phyloP scores from a whole-genome alignment of 1,140 invertebrate genomes.

The Glomeris maerens region DNA sequence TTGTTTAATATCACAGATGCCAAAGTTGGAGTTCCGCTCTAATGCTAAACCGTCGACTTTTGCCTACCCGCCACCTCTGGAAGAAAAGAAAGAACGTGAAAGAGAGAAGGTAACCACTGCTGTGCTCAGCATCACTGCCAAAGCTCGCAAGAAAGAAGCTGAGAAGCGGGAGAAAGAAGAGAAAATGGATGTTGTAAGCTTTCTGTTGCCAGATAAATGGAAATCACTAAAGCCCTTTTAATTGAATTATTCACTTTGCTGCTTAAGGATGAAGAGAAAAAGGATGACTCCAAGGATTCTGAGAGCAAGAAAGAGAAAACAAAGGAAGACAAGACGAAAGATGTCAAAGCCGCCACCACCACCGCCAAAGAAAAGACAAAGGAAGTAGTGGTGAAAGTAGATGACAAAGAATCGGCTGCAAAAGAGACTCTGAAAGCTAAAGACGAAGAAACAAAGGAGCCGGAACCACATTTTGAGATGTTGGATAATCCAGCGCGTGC shows the following conservation, averaged over 20 bases:
- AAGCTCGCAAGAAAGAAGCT: constrained; percentile 62
- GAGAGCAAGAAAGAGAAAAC: constrained; percentile 31
- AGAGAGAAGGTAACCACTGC: constrained; percentile 87
- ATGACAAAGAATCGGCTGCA: constrained; percentile 39
- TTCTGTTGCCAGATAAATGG: not conserved
- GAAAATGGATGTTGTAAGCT: constrained; percentile 52
- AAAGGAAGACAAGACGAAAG: constrained; percentile 26
- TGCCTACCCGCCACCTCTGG: constrained; percentile 89
- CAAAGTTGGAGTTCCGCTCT: constrained; percentile 81
- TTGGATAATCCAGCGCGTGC: constrained; percentile 86
- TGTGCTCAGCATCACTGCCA: constrained; percentile 88
- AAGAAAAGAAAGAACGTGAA: constrained; percentile 96
- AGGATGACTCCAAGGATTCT: constrained; percentile 31
- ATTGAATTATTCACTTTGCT: not conserved
- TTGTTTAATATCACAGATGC: constrained; percentile 57
- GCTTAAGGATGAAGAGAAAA: constrained; percentile 33
- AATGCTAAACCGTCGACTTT: constrained; percentile 88
- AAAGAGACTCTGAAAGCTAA: constrained; percentile 53
- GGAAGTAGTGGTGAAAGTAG: constrained; percentile 24
- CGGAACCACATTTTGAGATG: constrained; percentile 73
- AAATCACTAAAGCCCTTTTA: not conserved
- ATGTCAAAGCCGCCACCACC: constrained; percentile 1
- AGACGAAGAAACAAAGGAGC: constrained; percentile 49
- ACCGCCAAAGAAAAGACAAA: constrained; percentile 10
- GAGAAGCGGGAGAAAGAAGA: constrained; percentile 43